These are phyloP conservation scores for Phoxinus dragarum DNA, from an alignment of 2,797 vertebrate genomes.

Conservation along the genomic window DNA sequence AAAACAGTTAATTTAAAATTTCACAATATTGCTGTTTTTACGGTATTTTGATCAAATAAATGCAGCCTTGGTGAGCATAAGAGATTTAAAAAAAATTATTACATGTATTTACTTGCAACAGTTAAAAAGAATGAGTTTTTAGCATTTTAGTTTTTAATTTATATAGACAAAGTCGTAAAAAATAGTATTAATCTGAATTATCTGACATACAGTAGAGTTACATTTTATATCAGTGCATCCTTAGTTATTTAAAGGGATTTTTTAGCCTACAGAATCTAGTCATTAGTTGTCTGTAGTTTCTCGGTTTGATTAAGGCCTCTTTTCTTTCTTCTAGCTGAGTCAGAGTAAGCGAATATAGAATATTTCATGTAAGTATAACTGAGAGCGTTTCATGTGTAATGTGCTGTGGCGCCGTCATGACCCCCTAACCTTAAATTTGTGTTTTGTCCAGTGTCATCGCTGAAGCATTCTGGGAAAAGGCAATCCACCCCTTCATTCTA, in stretches of 20 bases:
- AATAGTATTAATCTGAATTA: background rate
- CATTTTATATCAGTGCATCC: background rate
- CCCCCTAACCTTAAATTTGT: slow-evolving; percentile 43
- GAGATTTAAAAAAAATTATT: background rate
- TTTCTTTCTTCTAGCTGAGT: slow-evolving; percentile 66
- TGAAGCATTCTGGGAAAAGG: slow-evolving; percentile 77
- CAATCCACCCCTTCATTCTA: slow-evolving; percentile 69
- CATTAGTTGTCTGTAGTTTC: slow-evolving; percentile 35
- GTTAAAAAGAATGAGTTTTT: no score
- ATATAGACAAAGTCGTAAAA: background rate
- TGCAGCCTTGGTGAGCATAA: background rate
- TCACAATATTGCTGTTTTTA: background rate
- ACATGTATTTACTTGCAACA: no score
- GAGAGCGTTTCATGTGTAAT: slow-evolving; percentile 31
- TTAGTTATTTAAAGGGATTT: slow-evolving; percentile 16
- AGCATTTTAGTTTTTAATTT: background rate
- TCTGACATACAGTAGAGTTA: background rate
- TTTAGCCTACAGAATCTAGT: slow-evolving; percentile 11
- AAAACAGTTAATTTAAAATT: no score
- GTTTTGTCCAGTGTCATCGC: slow-evolving; percentile 60
- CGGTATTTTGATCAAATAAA: background rate
- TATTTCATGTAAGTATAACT: slow-evolving; percentile 56
- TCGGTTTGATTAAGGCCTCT: slow-evolving; percentile 46
- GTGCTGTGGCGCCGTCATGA: background rate
- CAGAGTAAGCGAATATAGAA: slow-evolving; percentile 68